phyloP scores from a whole-genome alignment of 2,888 invertebrate species.

The Drosophila pegasa region DNA sequence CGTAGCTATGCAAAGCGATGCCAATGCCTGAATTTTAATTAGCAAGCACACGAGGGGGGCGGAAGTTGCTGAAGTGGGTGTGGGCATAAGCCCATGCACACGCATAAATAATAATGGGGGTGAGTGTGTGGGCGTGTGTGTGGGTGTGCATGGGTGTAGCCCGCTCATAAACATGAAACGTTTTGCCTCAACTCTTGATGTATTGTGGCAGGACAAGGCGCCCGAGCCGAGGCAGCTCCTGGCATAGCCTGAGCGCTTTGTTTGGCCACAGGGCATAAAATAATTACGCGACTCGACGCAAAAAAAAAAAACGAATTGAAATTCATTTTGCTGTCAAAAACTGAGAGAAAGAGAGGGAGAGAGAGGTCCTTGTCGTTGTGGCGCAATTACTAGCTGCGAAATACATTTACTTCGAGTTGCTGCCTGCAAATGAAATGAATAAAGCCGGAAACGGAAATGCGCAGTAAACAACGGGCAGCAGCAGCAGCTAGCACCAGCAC shows the following conservation, averaged over 20 bases:
- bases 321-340: slow-evolving; percentile 68
- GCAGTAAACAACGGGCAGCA: slow-evolving; percentile 23
- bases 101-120: slow-evolving; percentile 75
- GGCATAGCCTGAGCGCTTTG: slow-evolving; percentile 41
- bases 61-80: slow-evolving; percentile 9
- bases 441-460: slow-evolving; percentile 58
- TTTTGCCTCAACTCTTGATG: slow-evolving; percentile 68
- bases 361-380: slow-evolving; percentile 10
- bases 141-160: slow-evolving; percentile 23
- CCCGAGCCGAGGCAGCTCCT: slow-evolving; percentile 7
- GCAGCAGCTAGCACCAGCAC: slow-evolving; percentile 16
- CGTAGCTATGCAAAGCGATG: slow-evolving; percentile 74
- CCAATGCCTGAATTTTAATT: slow-evolving; percentile 78
- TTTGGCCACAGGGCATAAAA: slow-evolving; percentile 73
- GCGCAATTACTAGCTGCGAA: slow-evolving; percentile 56
- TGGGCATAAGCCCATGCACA: slow-evolving; percentile 56
- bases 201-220: slow-evolving; percentile 53
- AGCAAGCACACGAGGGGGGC: slow-evolving; percentile 51
- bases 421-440: slow-evolving; percentile 64
- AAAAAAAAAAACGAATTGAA: slow-evolving; percentile 39
- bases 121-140: slow-evolving; percentile 8
- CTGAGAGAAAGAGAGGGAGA: neutral
- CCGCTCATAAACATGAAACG: slow-evolving; percentile 46
- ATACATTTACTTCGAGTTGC: slow-evolving; percentile 57
- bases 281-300: slow-evolving; percentile 79